Conservation (phyloP, 1,140 invertebrate species). For the Trichogramma pretiosum region DNA sequence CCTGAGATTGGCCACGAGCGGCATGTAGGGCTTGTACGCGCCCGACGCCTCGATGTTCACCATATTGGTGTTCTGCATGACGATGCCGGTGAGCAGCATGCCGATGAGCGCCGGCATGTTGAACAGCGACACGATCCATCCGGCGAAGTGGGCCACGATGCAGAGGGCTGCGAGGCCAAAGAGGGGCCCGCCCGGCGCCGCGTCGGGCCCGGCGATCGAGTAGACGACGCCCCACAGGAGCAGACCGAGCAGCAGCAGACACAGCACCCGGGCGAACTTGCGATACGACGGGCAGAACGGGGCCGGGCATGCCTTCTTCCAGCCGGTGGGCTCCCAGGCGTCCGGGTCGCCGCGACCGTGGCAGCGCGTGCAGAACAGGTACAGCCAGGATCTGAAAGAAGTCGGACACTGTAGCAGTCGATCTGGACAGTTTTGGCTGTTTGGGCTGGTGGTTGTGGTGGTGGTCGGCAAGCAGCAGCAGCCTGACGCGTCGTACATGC, state of each 20-base stretch:
- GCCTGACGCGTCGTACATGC: too few species aligned
- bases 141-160: slow-evolving; percentile 71
- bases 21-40: too few species aligned
- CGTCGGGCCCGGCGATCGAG: slow-evolving; percentile 63
- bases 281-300: slow-evolving; percentile 72
- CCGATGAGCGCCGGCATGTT: slow-evolving; percentile 78
- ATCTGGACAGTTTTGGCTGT: too few species aligned
- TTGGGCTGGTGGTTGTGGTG: too few species aligned
- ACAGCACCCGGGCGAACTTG: slow-evolving; percentile 62
- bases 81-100: slow-evolving; percentile 73
- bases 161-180: slow-evolving; percentile 67
- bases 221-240: slow-evolving; percentile 68
- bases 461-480: too few species aligned
- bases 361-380: slow-evolving; percentile 60
- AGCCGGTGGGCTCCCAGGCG: slow-evolving; percentile 68
- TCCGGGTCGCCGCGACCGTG: slow-evolving; percentile 58
- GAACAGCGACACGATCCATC: slow-evolving; percentile 65
- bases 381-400: slow-evolving; percentile 61
- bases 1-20: slow-evolving; percentile 61
- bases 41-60: slow-evolving; percentile 64
- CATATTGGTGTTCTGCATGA: slow-evolving; percentile 70
- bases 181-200: slow-evolving; percentile 67
- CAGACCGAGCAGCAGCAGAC: slow-evolving; percentile 61
- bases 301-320: slow-evolving; percentile 67
- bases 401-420: too few species aligned